phyloP scores from a whole-genome alignment of 2,113 vertebrate genomes.

The Microcebus tavaratra region DNA sequence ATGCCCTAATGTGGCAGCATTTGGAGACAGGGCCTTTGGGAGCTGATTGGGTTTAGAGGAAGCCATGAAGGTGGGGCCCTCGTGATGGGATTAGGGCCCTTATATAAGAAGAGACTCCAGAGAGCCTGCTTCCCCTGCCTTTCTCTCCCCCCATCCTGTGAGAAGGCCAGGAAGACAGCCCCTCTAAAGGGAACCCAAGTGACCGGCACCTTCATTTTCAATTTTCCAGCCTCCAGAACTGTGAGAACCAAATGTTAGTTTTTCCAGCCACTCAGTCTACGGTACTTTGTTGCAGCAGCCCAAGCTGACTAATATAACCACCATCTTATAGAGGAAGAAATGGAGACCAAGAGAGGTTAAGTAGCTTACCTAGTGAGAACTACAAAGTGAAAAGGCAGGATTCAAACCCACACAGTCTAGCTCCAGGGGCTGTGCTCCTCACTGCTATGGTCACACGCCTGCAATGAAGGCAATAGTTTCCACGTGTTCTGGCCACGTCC shows the following conservation, averaged over 20 bases:
- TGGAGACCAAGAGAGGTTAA: neutral
- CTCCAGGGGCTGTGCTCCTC: neutral
- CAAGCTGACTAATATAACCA: neutral
- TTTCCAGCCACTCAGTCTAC: neutral
- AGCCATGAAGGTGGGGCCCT: neutral
- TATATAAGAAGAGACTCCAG: neutral
- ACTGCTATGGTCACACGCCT: fast-evolving
- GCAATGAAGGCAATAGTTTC: neutral
- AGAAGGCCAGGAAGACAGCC: neutral
- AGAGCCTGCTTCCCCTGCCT: neutral
- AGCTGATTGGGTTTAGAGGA: neutral
- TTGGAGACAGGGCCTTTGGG: neutral
- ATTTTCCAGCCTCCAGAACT: neutral
- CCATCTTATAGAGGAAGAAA: neutral
- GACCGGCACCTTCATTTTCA: neutral
- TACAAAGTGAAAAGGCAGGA: neutral
- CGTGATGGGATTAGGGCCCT: neutral
- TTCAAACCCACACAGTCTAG: neutral
- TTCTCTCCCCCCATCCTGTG: neutral
- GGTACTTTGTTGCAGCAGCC: neutral
- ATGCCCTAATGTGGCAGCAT: neutral
- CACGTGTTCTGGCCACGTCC: neutral
- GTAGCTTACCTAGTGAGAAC: neutral
- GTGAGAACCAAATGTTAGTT: neutral
- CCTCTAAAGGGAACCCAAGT: neutral